These are phyloP conservation scores for Ceratina australensis DNA, from an alignment of 1,140 invertebrate genomes.

Conservation along the genomic window DNA sequence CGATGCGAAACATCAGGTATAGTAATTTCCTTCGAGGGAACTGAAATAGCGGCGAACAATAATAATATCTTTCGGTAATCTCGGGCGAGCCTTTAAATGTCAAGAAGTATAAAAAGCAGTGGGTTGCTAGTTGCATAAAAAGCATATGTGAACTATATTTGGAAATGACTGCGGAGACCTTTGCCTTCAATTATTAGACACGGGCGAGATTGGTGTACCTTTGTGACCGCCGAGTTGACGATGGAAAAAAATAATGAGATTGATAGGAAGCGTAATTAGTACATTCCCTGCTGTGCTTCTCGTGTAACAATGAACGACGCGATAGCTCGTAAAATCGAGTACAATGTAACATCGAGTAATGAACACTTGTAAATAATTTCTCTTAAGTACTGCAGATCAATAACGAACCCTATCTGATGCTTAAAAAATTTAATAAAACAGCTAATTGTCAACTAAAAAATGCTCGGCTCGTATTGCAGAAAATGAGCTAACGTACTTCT, in stretches of 20 bases:
- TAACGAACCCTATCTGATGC: too few species aligned
- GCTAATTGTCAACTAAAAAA: too few species aligned
- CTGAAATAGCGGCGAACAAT: neutral
- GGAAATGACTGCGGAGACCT: neutral
- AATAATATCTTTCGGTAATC: slow-evolving; percentile 5
- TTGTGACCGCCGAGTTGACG: neutral
- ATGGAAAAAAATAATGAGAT: neutral
- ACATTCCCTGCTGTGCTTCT: neutral
- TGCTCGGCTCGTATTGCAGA: too few species aligned
- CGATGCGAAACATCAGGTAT: neutral
- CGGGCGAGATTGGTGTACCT: neutral
- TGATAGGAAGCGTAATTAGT: neutral
- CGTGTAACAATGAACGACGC: neutral
- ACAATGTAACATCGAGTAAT: neutral
- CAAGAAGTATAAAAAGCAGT: slow-evolving; percentile 5
- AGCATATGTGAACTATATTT: neutral
- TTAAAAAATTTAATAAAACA: too few species aligned
- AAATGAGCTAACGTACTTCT: too few species aligned
- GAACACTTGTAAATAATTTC: neutral
- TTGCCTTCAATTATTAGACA: neutral
- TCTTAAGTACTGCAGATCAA: too few species aligned
- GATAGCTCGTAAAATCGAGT: neutral
- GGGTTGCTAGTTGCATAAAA: neutral
- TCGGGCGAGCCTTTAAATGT: neutral
- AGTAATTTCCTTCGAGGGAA: too few species aligned